Base-by-base conservation (phyloP, 2,797 vertebrate species). In the Valencia hispanica region DNA sequence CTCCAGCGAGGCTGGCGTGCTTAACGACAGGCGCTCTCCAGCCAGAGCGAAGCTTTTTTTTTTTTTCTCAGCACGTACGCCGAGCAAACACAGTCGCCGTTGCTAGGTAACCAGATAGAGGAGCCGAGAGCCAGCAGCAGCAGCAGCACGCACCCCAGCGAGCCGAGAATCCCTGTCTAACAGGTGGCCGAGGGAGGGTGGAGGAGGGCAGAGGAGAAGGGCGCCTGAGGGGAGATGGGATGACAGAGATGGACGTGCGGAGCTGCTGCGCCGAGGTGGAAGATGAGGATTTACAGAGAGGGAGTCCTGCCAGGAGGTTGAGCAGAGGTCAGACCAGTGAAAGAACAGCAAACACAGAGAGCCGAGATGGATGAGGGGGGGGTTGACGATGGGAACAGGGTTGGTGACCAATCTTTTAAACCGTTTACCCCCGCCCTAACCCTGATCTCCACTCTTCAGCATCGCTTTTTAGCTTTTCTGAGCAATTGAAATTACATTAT, bases 41-140 rank as follows among this genome's bases (percentile, higher is more conserved):
- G 79, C 80, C 87, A 88, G 89, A 87, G 86, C 87, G 86, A 84
- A 90, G 87, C 77, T 84, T 89, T 82, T 90, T 82, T 80, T 87
- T 87, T n/a, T n/a, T 50, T 50, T 51, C 93, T 92, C 92, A 86
- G 75, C 93, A 89, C 89, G 89, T 91, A 93, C 88, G 70, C 91
- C 88, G 90, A 91, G 91, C 92, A 94, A 94, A 94, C 94, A 94
- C 91, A 89, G 88, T 90, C 80, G 87, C 82, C 92, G 92, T 94
- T 94, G 94, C 94, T 91, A 87, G 90, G 93, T 89, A 94, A 94
- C 94, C 92, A 87, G 91, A 92, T 86, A 90, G 92, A 94, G 80
- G 90, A 93, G 92, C 92, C 89, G 85, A 81, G 91, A 91, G 92
- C 90, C 89, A 89, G 91, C 89, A 84, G 91, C 89, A 89, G 91